Evolutionary conservation across 30 jellyfish, hydroid and myxozoan genomes (phyloP).

Genomic region (Pseudorhiza aurosa): DNA sequence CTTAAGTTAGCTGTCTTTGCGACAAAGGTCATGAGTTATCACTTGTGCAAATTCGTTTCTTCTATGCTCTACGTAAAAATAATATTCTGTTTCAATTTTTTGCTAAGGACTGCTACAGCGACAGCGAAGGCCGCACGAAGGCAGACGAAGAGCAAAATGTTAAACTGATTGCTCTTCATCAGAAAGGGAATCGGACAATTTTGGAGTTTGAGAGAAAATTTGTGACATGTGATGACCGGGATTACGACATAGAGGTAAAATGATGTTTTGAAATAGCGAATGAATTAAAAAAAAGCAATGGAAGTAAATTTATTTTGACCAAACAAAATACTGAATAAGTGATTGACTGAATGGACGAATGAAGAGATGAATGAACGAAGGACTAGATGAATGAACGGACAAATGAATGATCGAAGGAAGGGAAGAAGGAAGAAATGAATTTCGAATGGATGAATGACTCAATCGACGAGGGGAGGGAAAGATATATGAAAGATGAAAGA

Average conservation of each 20-base stretch:
- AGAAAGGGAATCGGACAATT: not conserved
- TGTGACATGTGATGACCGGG: not conserved
- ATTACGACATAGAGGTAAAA: not conserved
- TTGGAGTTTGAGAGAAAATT: not conserved
- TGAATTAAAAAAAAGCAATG: no score
- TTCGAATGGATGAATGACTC: not conserved
- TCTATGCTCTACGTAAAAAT: not conserved
- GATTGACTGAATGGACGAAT: no score
- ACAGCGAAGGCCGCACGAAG: not conserved
- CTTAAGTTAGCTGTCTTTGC: no score
- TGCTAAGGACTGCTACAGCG: conserved; percentile 16
- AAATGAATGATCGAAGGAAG: not conserved
- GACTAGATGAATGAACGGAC: not conserved
- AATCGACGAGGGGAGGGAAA: not conserved
- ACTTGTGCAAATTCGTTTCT: no score
- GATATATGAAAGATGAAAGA: not conserved
- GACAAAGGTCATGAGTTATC: no score
- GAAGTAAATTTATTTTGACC: no score
- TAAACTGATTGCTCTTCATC: not conserved
- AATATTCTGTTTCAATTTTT: not conserved
- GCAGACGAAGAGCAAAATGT: not conserved
- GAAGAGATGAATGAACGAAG: not conserved
- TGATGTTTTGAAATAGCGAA: not conserved
- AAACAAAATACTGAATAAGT: no score
- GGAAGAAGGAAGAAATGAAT: not conserved